These are phyloP conservation scores for Polyodon spathula DNA, from an alignment of 2,113 vertebrate species.

Conservation along the genomic window DNA sequence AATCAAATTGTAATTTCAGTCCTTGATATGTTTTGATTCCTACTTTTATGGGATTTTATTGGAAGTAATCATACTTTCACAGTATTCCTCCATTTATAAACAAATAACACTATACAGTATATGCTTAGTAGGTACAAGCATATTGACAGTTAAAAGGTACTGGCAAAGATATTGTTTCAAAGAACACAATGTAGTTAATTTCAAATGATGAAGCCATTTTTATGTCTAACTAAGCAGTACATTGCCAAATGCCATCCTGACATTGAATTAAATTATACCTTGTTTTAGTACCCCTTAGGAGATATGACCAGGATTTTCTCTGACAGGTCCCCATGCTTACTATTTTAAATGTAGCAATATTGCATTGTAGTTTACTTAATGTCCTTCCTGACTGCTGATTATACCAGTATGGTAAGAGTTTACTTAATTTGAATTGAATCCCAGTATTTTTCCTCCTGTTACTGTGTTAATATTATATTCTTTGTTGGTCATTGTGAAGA, in stretches of 20 bases:
- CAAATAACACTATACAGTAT: no score
- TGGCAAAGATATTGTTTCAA: not conserved
- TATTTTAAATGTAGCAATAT: not conserved
- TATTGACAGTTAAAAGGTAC: no score
- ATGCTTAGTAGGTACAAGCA: no score
- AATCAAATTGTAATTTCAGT: no score
- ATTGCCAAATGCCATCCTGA: conserved; percentile 18
- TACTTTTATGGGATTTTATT: no score
- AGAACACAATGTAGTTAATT: not conserved
- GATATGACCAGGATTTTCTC: conserved; percentile 6
- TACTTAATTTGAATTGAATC: conserved; percentile 1
- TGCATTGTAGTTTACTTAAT: not conserved
- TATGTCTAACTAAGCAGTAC: conserved; percentile 20
- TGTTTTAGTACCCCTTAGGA: conserved; percentile 10
- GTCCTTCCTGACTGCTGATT: not conserved
- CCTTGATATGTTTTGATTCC: no score
- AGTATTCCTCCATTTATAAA: no score
- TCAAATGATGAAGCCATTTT: conserved; percentile 20
- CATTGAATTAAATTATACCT: conserved; percentile 8
- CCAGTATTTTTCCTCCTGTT: not conserved
- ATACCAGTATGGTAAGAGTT: not conserved
- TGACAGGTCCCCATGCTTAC: not conserved
- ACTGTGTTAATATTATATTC: not conserved
- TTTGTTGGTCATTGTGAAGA: not conserved
- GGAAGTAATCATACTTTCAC: no score